Evolutionary conservation across 2,797 vertebrate species (phyloP).

Genomic region (Rousettus madagascariensis): DNA sequence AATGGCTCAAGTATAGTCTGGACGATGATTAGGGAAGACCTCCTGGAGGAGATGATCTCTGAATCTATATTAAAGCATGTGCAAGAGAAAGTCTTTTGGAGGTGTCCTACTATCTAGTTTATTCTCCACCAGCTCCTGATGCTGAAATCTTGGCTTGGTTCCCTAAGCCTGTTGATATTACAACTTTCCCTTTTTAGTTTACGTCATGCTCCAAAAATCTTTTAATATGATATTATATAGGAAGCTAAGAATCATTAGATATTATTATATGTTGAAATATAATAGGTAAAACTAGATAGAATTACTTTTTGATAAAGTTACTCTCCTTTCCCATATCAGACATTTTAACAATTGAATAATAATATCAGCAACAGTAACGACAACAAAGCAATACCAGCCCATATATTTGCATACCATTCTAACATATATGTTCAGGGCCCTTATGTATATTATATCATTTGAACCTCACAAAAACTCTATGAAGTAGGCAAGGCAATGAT

Average conservation of each 20-base stretch:
- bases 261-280: neutral
- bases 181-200: neutral
- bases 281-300: neutral
- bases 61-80: constrained; percentile 30
- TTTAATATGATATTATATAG: neutral
- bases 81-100: neutral
- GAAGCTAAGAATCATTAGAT: neutral
- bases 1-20: neutral
- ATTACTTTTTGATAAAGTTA: neutral
- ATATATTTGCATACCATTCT: neutral
- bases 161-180: neutral
- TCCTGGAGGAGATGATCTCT: neutral
- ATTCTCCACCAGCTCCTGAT: neutral
- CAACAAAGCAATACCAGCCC: neutral
- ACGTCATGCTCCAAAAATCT: neutral
- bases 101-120: neutral
- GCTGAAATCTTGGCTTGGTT: neutral
- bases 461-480: neutral
- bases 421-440: neutral
- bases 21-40: neutral
- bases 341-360: neutral
- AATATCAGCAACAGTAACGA: neutral
- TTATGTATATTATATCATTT: neutral
- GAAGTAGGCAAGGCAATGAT: neutral
- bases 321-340: neutral